A percentile compares a stretch with the other conserved stretches of the same genome.
Evolutionary conservation across 2,113 vertebrate genomes (phyloP).

Genomic region (Siniperca knerii): DNA sequence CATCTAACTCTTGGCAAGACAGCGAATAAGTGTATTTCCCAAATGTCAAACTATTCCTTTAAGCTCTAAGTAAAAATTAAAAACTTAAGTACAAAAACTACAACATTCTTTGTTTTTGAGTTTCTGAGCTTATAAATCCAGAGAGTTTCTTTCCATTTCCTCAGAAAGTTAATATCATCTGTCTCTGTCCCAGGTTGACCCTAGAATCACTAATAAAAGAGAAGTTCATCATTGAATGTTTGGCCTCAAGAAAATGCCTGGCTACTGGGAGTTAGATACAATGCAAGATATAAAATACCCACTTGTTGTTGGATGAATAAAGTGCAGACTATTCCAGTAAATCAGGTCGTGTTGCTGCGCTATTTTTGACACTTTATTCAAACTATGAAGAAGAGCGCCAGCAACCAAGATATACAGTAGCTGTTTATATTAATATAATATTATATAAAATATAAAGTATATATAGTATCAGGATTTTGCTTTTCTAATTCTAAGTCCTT

Average conservation of each 20-base stretch:
- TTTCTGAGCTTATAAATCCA: background rate
- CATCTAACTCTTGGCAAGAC: too few species aligned
- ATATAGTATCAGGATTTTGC: background rate
- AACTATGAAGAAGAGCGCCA: background rate
- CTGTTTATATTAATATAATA: background rate
- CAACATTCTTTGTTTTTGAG: too few species aligned
- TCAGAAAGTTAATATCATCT: background rate
- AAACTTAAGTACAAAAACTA: background rate
- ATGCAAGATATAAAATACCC: background rate
- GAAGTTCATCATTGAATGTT: background rate
- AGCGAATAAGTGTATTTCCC: too few species aligned
- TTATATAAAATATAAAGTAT: background rate
- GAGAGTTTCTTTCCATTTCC: background rate
- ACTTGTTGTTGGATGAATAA: background rate
- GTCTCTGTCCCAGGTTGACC: background rate
- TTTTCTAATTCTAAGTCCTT: background rate
- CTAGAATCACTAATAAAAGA: background rate
- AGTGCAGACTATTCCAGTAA: background rate
- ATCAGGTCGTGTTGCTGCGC: background rate
- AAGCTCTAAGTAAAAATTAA: too few species aligned
- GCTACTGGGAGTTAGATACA: background rate
- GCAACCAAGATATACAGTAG: background rate
- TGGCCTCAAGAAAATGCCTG: background rate
- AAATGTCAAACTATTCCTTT: too few species aligned
- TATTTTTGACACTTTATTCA: background rate